phyloP scores from a whole-genome alignment of 1,140 invertebrate species.

The Branchinecta lynchi region DNA sequence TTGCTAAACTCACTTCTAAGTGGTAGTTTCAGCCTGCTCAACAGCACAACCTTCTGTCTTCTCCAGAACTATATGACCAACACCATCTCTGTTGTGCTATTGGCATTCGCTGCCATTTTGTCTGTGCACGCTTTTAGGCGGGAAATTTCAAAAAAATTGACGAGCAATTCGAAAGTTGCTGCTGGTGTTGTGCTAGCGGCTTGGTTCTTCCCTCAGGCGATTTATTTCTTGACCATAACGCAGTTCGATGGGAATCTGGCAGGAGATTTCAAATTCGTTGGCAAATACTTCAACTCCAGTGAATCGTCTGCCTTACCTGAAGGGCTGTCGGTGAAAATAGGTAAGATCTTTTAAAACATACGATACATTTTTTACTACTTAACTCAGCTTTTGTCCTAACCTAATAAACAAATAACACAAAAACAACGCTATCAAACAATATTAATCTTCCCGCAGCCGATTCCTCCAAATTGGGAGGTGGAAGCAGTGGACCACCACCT shows the following conservation, averaged over 20 bases:
- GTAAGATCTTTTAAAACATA: not conserved
- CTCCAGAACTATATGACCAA: not conserved
- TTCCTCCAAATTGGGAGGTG: too few species aligned
- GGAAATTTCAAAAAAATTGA: not conserved
- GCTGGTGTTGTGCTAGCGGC: not conserved
- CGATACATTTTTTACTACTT: too few species aligned
- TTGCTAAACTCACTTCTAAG: not conserved
- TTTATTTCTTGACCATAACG: not conserved
- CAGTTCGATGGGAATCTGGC: not conserved
- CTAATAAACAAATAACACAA: too few species aligned
- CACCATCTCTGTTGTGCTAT: not conserved
- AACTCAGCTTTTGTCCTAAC: too few species aligned
- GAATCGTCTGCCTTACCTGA: not conserved
- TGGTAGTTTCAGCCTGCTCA: not conserved
- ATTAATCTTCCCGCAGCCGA: too few species aligned
- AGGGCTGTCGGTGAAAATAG: constrained; percentile 5
- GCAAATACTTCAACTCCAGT: not conserved
- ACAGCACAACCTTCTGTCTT: not conserved
- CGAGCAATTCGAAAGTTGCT: not conserved
- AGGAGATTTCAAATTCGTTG: not conserved
- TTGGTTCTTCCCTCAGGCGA: not conserved
- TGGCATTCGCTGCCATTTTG: not conserved
- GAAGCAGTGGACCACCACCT: too few species aligned
- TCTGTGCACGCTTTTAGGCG: not conserved
- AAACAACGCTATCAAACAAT: too few species aligned